These are phyloP conservation scores for Pomatostomus ruficeps DNA, from an alignment of 2,113 vertebrate species.

Conservation along the genomic window DNA sequence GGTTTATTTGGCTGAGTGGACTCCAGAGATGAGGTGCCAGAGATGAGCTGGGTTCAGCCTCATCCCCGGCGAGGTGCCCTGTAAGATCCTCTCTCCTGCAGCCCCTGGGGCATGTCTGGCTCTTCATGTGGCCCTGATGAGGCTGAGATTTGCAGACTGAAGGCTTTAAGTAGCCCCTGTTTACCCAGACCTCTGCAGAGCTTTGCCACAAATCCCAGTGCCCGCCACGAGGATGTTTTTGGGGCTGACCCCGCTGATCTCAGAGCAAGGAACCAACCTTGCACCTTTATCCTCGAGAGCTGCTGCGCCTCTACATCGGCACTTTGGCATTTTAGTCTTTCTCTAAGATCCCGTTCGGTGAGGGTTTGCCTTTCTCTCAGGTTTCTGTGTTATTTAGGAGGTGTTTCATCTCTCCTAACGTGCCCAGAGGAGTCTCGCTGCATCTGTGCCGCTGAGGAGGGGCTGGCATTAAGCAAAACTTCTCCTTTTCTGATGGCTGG, in stretches of 20 bases:
- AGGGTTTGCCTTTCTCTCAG: conserved; percentile 1
- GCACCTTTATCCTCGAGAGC: not conserved
- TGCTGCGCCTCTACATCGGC: not conserved
- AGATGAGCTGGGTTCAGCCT: not conserved
- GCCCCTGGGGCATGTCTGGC: not conserved
- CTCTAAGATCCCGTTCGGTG: not conserved
- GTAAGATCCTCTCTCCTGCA: not conserved
- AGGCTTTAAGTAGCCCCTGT: not conserved
- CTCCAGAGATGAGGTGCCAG: not conserved
- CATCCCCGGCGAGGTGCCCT: not conserved
- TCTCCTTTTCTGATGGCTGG: not conserved
- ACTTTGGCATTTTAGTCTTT: not conserved
- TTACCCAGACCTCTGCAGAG: not conserved
- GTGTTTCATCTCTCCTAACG: conserved; percentile 17
- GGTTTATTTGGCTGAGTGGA: not conserved
- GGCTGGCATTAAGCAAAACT: conserved; percentile 20
- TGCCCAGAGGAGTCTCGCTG: conserved; percentile 7
- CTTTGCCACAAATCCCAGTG: not conserved
- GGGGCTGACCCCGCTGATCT: not conserved
- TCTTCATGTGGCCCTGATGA: not conserved
- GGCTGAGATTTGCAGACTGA: not conserved
- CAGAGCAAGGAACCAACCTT: not conserved
- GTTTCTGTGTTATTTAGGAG: conserved; percentile 31
- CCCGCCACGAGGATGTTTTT: not conserved
- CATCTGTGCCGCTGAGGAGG: conserved; percentile 4